Evolutionary conservation across 2,888 invertebrate genomes (phyloP).

Genomic region (Phasia obesa): DNA sequence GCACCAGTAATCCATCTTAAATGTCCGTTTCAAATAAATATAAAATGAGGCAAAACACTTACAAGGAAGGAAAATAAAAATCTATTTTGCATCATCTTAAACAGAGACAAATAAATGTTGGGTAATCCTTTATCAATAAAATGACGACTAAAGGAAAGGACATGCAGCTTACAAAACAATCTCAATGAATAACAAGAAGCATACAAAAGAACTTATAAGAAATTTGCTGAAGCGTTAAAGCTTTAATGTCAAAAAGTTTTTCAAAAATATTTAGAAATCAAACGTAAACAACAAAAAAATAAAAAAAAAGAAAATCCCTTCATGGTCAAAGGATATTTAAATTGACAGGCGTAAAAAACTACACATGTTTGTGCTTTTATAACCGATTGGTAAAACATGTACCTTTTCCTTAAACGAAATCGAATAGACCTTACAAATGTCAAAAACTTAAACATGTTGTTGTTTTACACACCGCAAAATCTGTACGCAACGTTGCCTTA

Average conservation of each 20-base stretch:
- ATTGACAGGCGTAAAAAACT: constrained; percentile 66
- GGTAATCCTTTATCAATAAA: constrained; percentile 64
- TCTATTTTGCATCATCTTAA: constrained; percentile 39
- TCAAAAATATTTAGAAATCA: constrained; percentile 43
- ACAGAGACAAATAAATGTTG: constrained; percentile 66
- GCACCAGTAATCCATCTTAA: constrained; percentile 72
- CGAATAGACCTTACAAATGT: constrained; percentile 64
- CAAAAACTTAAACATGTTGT: constrained; percentile 57
- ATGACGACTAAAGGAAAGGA: constrained; percentile 25
- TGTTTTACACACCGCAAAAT: constrained; percentile 7
- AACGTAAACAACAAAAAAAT: neutral
- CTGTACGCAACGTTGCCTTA: neutral
- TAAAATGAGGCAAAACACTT: constrained; percentile 56
- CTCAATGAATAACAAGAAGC: constrained; percentile 4
- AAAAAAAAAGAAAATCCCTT: constrained; percentile 50
- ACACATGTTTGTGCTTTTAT: constrained; percentile 18
- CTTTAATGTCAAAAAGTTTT: constrained; percentile 69
- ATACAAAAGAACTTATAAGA: constrained; percentile 37
- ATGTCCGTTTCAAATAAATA: constrained; percentile 73
- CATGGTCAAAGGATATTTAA: constrained; percentile 67
- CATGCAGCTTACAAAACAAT: constrained; percentile 14
- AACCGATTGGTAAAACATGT: neutral
- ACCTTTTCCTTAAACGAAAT: constrained; percentile 42
- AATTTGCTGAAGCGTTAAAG: constrained; percentile 70
- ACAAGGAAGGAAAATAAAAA: constrained; percentile 10